A percentile compares a stretch with the other conserved stretches of the same genome.
These are phyloP conservation scores for Arbacia lixula DNA, from an alignment of 53 echinoderm and acorn worm genomes.

Conservation along the genomic window DNA sequence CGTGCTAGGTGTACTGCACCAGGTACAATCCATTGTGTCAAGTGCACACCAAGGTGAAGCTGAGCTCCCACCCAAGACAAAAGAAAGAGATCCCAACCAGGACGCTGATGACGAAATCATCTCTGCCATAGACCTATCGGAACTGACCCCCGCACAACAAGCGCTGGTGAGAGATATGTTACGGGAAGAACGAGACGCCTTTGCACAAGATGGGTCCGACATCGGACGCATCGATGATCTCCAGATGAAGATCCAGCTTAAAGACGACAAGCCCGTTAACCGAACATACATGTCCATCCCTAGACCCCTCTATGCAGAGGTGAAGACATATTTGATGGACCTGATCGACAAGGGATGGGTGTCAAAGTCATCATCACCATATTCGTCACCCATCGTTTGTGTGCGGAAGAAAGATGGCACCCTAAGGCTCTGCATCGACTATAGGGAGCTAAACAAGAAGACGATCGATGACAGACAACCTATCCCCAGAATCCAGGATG, in stretches of 20 bases:
- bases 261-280: constrained; percentile 65
- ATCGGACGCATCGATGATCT: constrained; percentile 45
- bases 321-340: constrained; percentile 56
- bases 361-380: constrained; percentile 61
- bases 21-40: not conserved
- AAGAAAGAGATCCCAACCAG: not conserved
- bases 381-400: constrained; percentile 83
- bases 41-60: not conserved
- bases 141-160: constrained; percentile 18
- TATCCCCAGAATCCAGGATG: constrained; percentile 75
- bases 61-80: not conserved
- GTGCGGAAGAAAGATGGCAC: constrained; percentile 77
- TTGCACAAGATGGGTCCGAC: constrained; percentile 54
- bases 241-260: constrained; percentile 54
- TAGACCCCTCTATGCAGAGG: constrained; percentile 46
- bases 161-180: constrained; percentile 22
- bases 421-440: constrained; percentile 72
- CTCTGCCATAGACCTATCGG: constrained; percentile 11
- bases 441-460: constrained; percentile 68
- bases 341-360: constrained; percentile 72
- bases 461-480: constrained; percentile 80
- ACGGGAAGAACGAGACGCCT: constrained; percentile 44
- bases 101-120: not conserved
- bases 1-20: not conserved
- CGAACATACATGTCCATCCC: constrained; percentile 66